Conservation (phyloP, 2,113 vertebrate species). For the Elanoides forficatus region DNA sequence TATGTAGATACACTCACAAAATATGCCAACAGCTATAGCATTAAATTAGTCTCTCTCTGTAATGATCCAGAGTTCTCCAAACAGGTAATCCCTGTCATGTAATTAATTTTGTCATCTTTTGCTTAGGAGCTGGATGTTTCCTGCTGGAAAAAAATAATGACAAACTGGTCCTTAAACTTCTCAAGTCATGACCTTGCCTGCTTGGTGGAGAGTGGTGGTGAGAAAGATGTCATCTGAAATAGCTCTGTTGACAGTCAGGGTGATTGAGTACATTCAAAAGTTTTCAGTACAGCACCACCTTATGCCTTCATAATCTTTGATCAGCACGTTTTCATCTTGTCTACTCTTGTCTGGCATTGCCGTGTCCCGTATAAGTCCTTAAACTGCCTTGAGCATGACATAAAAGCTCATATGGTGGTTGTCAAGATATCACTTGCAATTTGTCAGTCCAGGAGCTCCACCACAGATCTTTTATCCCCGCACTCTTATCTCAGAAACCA, state of each 20-base stretch:
- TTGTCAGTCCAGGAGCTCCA: neutral
- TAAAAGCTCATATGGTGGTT: neutral
- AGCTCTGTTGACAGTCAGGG: neutral
- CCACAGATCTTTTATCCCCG: neutral
- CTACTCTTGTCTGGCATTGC: neutral
- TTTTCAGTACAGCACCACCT: neutral
- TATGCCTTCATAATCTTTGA: neutral
- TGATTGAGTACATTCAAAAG: neutral
- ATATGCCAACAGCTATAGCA: neutral
- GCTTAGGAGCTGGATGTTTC: neutral
- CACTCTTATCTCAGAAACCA: neutral
- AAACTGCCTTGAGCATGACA: neutral
- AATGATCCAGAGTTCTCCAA: neutral
- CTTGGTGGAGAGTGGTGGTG: neutral
- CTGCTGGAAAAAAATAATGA: neutral
- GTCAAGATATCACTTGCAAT: neutral
- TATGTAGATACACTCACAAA: neutral
- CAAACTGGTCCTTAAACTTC: neutral
- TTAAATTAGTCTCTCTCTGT: neutral
- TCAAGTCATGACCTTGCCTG: neutral
- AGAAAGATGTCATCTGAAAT: neutral
- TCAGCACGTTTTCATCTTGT: neutral
- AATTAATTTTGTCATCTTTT: neutral
- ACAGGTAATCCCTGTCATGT: neutral
- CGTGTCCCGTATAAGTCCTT: neutral